Percentiles rank a stretch among this genome's conserved stretches.
Evolutionary conservation across 2,888 invertebrate genomes (phyloP).

Genomic region (Polydrusus tereticollis): DNA sequence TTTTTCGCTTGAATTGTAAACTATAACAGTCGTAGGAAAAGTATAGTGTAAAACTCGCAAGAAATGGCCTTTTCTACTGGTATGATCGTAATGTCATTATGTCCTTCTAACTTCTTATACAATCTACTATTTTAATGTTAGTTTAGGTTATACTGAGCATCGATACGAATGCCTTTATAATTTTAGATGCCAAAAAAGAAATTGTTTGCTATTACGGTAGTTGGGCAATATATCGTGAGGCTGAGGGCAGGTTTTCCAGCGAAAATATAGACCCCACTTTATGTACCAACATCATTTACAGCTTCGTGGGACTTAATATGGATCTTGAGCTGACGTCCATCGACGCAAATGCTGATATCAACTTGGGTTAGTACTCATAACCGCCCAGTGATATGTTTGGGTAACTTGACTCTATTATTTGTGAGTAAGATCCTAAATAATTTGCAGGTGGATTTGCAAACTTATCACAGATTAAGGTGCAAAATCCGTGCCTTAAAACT

Average conservation of each 20-base stretch:
- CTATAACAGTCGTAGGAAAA: too few species aligned
- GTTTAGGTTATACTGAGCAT: too few species aligned
- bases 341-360: constrained; percentile 64
- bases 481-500: constrained; percentile 70
- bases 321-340: constrained; percentile 66
- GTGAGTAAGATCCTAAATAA: neutral
- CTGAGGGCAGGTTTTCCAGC: constrained; percentile 75
- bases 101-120: too few species aligned
- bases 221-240: constrained; percentile 83
- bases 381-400: too few species aligned
- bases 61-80: too few species aligned
- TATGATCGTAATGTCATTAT: too few species aligned
- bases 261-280: constrained; percentile 79
- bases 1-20: too few species aligned
- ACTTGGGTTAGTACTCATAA: constrained; percentile 57
- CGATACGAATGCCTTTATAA: neutral
- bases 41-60: too few species aligned
- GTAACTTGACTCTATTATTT: neutral
- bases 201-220: constrained; percentile 86
- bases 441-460: constrained; percentile 69
- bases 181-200: constrained; percentile 60
- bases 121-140: too few species aligned
- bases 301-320: constrained; percentile 78
- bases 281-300: constrained; percentile 86
- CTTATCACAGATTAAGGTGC: constrained; percentile 70